Base-by-base conservation (phyloP, 2,888 invertebrate genomes). In the Acanthosoma haemorrhoidale region DNA sequence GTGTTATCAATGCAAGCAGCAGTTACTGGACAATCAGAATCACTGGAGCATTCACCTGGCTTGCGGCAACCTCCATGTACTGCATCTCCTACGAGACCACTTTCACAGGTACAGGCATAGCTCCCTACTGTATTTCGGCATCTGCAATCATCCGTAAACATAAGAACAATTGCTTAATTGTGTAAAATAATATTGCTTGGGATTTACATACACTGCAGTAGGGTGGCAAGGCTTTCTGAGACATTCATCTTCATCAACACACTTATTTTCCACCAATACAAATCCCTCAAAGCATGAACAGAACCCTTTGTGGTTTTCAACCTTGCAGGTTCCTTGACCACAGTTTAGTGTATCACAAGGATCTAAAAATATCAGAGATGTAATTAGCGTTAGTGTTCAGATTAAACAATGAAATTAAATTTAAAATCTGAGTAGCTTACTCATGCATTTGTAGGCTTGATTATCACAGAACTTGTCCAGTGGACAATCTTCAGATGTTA, bases 241-340 rank as follows among this genome's bases (percentile, higher is more conserved):
- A 76, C 95, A 95, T 81, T 94, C 94, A 76, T 95, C 86, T 60
- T 92, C 82, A 80, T 94, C 94, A 75, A 86, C 84, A 77, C 94
- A 94, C 68, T 84, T 83, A 68, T 86, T 87, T 61, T 86, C 86
- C 32, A 80, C 77, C 57, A 68, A 21, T 3, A 39, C 25, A 61
- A 57, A 94, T 38, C 94, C 94, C 67, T 85, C 80, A 76, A 87
- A 84, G 78, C 95, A 95, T 51, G 84, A 83, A 76, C 95, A 95
- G 1, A 85, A 77, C 2, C 87, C 86, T 77, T 84, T 83, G 77
- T 94, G 94, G 73, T 90, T 84, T 74, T 85, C 81, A 9, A 88
- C 87, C 75, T 85, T 83, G 77, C 95, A 95, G 11, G 83, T 84
- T 29, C 94, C 95, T 31, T 91, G 89, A 69, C 90, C 89, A 79